phyloP scores from a whole-genome alignment of 2,113 vertebrate species.

The Pterophyllum scalare region DNA sequence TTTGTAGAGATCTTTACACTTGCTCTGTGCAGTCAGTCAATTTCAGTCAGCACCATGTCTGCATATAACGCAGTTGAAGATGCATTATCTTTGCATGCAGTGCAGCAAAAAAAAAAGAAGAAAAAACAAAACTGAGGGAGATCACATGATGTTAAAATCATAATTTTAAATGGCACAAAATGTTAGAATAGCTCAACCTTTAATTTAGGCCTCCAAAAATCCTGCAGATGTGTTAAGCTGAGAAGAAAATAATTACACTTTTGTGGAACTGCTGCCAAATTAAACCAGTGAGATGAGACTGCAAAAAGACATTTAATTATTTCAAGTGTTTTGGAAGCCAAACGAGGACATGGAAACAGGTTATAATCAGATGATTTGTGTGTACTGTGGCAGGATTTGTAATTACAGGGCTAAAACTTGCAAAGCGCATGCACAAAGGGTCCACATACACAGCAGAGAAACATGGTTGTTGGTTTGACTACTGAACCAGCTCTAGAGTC shows the following conservation, averaged over 20 bases:
- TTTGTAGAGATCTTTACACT: conserved; percentile 36
- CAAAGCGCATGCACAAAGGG: background rate
- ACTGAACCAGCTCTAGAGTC: background rate
- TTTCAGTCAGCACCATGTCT: conserved; percentile 4
- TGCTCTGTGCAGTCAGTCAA: conserved; percentile 5
- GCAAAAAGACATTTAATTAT: background rate
- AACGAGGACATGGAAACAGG: background rate
- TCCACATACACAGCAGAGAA: background rate
- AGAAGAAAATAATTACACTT: background rate
- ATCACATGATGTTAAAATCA: too few species aligned
- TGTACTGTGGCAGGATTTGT: background rate
- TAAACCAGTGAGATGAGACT: background rate
- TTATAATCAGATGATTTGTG: background rate
- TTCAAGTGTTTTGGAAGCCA: background rate
- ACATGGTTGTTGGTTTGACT: background rate
- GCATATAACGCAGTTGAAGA: background rate
- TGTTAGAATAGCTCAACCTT: background rate
- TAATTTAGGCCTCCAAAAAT: background rate
- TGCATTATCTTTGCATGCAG: background rate
- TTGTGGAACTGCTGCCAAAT: background rate
- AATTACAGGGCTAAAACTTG: background rate
- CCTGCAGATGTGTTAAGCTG: background rate
- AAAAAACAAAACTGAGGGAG: background rate
- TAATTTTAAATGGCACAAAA: background rate
- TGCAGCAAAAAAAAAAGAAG: background rate